Evolutionary conservation across 2,888 invertebrate species (phyloP).

Genomic region (Eustalomyia histrio): DNA sequence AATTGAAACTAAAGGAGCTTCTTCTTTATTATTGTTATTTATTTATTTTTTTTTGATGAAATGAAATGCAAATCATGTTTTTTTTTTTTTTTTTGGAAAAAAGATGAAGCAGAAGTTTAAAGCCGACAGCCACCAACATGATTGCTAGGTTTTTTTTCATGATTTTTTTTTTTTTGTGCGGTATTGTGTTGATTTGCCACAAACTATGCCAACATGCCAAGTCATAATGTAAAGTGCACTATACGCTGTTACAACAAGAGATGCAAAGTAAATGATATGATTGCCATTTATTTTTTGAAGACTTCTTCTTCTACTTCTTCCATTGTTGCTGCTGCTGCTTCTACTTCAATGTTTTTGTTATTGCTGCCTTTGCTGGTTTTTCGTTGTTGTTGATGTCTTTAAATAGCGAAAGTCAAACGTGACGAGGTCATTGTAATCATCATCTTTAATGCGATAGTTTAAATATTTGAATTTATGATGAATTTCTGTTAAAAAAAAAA

Average conservation of each 20-base stretch:
- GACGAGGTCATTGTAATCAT: slow-evolving; percentile 74
- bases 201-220: slow-evolving; percentile 52
- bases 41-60: slow-evolving; percentile 24
- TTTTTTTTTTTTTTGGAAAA: too few species aligned
- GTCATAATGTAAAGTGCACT: slow-evolving; percentile 63
- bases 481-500: slow-evolving; percentile 44
- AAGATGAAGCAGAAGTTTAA: slow-evolving; percentile 25
- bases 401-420: slow-evolving; percentile 74
- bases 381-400: slow-evolving; percentile 55
- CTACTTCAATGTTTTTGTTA: neutral
- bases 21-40: slow-evolving; percentile 43
- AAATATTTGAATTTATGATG: slow-evolving; percentile 64
- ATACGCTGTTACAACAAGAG: slow-evolving; percentile 46
- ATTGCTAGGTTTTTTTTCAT: slow-evolving; percentile 9
- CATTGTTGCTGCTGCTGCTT: slow-evolving; percentile 24
- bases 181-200: slow-evolving; percentile 32
- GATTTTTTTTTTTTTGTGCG: slow-evolving; percentile 20
- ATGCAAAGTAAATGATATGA: slow-evolving; percentile 62
- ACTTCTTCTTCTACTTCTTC: slow-evolving; percentile 25
- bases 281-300: slow-evolving; percentile 40
- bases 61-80: slow-evolving; percentile 62
- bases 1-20: slow-evolving; percentile 44
- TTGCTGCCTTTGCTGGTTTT: slow-evolving; percentile 28
- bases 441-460: slow-evolving; percentile 58
- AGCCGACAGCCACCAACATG: slow-evolving; percentile 34